Conservation (phyloP, 1,140 invertebrate species). For the Drosophila kepulauana region DNA sequence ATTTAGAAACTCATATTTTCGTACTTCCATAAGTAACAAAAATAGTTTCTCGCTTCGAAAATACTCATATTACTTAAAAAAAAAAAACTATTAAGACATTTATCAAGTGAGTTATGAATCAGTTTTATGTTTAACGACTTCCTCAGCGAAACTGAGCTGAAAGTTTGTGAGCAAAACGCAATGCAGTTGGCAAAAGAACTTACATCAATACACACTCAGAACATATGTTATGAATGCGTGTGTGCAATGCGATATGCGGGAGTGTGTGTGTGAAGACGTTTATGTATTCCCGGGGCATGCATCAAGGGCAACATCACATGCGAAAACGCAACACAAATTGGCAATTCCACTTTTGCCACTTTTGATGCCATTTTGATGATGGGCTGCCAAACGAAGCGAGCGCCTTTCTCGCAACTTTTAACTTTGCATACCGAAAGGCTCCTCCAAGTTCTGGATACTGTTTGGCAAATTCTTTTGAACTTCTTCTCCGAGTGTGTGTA, state of each 20-base stretch:
- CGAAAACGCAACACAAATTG: constrained; percentile 64
- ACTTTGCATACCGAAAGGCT: constrained; percentile 57
- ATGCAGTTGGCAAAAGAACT: neutral
- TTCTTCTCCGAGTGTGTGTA: neutral
- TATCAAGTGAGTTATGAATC: constrained; percentile 43
- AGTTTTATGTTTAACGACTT: constrained; percentile 50
- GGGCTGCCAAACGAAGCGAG: constrained; percentile 44
- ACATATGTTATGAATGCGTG: too few relatives aligned
- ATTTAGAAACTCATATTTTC: too few relatives aligned
- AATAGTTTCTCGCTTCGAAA: too few relatives aligned
- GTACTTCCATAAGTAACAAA: too few relatives aligned
- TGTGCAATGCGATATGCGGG: neutral
- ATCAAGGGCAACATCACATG: constrained; percentile 41
- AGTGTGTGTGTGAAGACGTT: neutral
- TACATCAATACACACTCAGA: neutral
- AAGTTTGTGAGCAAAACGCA: constrained; percentile 20
- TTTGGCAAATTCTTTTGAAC: constrained; percentile 73
- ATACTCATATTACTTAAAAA: too few relatives aligned
- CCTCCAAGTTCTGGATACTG: constrained; percentile 22
- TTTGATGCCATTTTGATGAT: constrained; percentile 75
- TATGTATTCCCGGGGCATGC: constrained; percentile 23
- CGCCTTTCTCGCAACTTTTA: constrained; percentile 50
- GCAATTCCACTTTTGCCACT: constrained; percentile 76
- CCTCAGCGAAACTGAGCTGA: constrained; percentile 46
- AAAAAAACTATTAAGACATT: neutral